A percentile compares a stretch with the other conserved stretches of the same genome.
phyloP scores from a whole-genome alignment of 2,888 invertebrate genomes.

The Drosophila trichaetosa region DNA sequence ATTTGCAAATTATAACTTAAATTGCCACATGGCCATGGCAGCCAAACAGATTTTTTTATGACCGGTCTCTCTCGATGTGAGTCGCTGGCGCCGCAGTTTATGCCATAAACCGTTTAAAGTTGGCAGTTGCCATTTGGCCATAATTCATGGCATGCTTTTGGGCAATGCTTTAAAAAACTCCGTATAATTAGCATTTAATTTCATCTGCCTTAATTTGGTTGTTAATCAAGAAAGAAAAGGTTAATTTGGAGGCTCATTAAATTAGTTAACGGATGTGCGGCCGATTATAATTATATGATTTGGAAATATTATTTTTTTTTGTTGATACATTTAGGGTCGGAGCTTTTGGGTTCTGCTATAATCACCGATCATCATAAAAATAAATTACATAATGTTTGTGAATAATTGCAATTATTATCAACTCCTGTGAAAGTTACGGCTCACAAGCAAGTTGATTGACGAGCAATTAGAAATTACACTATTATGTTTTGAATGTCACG shows the following conservation, averaged over 20 bases:
- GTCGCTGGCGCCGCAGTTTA: constrained; percentile 39
- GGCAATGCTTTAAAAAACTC: constrained; percentile 35
- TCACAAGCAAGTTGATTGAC: constrained; percentile 23
- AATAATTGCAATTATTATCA: constrained; percentile 21
- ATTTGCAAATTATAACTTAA: constrained; percentile 72
- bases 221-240: constrained; percentile 58
- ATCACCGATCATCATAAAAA: constrained; percentile 40
- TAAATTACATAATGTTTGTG: constrained; percentile 1
- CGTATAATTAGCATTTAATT: constrained; percentile 67
- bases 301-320: background rate
- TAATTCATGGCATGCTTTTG: constrained; percentile 66
- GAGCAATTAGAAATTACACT: constrained; percentile 32
- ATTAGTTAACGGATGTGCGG: constrained; percentile 64
- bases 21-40: constrained; percentile 49
- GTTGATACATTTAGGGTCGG: background rate
- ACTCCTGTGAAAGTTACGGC: background rate
- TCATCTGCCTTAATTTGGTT: constrained; percentile 21
- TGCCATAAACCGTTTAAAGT: constrained; percentile 59
- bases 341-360: constrained; percentile 19
- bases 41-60: constrained; percentile 35
- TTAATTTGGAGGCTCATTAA: constrained; percentile 57
- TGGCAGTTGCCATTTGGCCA: constrained; percentile 42
- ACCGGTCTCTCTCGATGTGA: constrained; percentile 2
- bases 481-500: constrained; percentile 11
- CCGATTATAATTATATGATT: constrained; percentile 28